Evolutionary conservation across 2,888 invertebrate genomes (phyloP).

Genomic region (Clusia tigrina): DNA sequence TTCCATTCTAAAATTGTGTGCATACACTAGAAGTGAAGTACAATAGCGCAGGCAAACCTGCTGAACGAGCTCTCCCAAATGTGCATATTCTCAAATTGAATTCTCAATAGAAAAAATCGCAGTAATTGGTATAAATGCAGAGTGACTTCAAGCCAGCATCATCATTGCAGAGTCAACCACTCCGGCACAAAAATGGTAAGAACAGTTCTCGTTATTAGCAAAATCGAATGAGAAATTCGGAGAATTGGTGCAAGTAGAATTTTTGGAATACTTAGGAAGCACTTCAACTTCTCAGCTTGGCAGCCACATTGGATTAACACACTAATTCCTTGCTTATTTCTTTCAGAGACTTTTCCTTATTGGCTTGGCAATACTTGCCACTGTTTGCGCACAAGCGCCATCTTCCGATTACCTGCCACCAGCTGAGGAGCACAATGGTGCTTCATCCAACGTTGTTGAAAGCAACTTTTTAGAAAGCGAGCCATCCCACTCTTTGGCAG

Average conservation of each 20-base stretch:
- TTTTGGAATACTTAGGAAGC: not conserved
- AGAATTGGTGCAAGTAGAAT: not conserved
- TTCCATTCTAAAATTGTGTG: not conserved
- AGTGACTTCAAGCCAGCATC: not conserved
- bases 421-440: constrained; percentile 26
- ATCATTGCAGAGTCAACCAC: constrained; percentile 17
- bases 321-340: too few relatives aligned
- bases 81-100: not conserved
- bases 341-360: constrained; percentile 57
- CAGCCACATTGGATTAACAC: too few relatives aligned
- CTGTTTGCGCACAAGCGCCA: constrained; percentile 51
- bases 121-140: constrained; percentile 22
- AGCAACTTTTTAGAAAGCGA: constrained; percentile 36
- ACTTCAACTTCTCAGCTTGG: not conserved
- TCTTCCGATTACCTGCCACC: constrained; percentile 36
- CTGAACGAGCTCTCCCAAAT: not conserved
- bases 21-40: not conserved
- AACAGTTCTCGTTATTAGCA: too few relatives aligned
- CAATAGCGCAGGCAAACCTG: not conserved
- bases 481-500: constrained; percentile 24
- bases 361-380: constrained; percentile 57
- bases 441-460: constrained; percentile 29
- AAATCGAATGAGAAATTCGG: too few relatives aligned
- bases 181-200: constrained; percentile 24
- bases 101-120: not conserved